A percentile compares a stretch with the other conserved stretches of the same genome.
phyloP scores from a whole-genome alignment of 2,797 vertebrate species.

The Syngnathus acus region DNA sequence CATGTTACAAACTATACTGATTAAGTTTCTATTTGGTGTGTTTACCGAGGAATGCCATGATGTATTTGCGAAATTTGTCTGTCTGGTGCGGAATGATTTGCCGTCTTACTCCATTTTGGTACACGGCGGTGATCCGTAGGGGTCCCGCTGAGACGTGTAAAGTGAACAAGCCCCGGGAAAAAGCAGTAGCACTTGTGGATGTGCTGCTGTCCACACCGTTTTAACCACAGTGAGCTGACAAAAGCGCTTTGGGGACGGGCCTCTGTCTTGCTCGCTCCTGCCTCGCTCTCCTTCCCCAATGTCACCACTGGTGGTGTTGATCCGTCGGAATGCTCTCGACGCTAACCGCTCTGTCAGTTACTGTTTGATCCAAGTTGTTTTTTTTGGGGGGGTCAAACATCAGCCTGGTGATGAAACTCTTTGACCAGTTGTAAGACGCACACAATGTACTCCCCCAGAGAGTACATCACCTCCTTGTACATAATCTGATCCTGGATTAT shows the following conservation, averaged over 20 bases:
- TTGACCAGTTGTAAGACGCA: constrained; percentile 4
- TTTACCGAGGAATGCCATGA: background rate
- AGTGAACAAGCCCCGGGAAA: constrained; percentile 41
- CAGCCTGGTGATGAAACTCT: constrained; percentile 10
- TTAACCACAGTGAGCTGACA: constrained; percentile 59
- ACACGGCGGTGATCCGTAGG: constrained; percentile 25
- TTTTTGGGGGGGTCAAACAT: constrained; percentile 13
- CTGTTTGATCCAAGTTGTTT: constrained; percentile 18
- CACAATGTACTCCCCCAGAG: constrained; percentile 2
- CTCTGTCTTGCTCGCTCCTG: constrained; percentile 3
- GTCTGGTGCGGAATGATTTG: constrained; percentile 3
- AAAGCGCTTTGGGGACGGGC: constrained; percentile 47
- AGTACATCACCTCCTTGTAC: background rate
- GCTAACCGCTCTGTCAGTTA: constrained; percentile 35
- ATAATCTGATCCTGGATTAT: constrained; percentile 4
- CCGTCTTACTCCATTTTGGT: constrained; percentile 40
- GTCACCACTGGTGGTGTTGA: constrained; percentile 33
- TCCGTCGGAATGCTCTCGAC: constrained; percentile 45
- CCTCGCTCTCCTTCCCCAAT: constrained; percentile 20
- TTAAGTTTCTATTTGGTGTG: too few species aligned
- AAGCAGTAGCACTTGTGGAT: constrained; percentile 47
- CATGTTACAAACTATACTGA: too few species aligned
- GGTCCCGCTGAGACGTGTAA: constrained; percentile 60
- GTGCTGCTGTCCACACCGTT: constrained; percentile 51
- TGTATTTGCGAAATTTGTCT: background rate